These are phyloP conservation scores for Ophonus ardosiacus DNA, from an alignment of 2,888 invertebrate genomes.

Conservation along the genomic window DNA sequence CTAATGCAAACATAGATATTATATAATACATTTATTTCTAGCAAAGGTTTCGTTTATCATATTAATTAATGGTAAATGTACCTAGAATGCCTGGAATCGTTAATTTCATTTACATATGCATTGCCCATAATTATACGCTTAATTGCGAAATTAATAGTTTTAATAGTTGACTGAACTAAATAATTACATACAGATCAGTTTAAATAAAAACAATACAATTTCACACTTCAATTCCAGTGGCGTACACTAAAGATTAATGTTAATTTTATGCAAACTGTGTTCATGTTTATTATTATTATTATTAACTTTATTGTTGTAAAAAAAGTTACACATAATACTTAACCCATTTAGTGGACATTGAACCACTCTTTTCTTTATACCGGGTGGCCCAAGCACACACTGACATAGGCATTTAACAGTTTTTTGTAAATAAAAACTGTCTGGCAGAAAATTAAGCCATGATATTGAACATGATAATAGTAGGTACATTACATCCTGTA, in stretches of 20 bases:
- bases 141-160: constrained; percentile 4
- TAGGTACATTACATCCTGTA: no score
- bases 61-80: neutral
- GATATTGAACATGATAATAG: no score
- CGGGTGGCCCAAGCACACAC: no score
- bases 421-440: no score
- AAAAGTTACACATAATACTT: no score
- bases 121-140: neutral
- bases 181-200: neutral
- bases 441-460: no score
- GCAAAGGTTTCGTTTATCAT: neutral
- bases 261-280: constrained; percentile 8
- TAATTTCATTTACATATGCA: neutral
- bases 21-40: neutral
- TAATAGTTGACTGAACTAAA: constrained; percentile 22
- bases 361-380: no score
- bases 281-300: neutral
- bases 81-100: neutral
- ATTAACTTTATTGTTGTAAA: neutral
- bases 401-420: no score
- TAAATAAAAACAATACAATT: constrained; percentile 7
- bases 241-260: neutral
- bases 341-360: no score
- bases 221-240: neutral
- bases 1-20: neutral